Base-by-base conservation (phyloP, 2,797 vertebrate genomes). In the Catamblyrhynchus diadema region DNA sequence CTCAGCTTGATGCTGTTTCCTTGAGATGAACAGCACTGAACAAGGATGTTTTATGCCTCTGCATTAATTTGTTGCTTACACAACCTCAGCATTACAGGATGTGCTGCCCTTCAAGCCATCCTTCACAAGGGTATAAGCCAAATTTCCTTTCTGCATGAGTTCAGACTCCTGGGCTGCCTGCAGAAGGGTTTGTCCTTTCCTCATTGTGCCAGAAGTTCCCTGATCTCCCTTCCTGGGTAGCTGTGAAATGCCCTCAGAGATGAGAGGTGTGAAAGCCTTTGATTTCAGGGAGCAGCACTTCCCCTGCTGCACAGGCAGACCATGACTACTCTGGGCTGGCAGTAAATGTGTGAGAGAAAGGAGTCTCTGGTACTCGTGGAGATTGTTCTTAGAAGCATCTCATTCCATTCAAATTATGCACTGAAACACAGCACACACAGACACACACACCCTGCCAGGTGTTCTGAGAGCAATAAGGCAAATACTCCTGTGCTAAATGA, bases 161-260 rank as follows among this genome's bases (percentile, higher is more conserved):
- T 78, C 57, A 48, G 61, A 22, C 30, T 41, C 9, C 0, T 12
- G 0, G 0, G 28, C 65, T 73, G 14, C 33, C 30, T 50, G 37
- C 62, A 89, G 62, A 39, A 77, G 27, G 12, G 9, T 62, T 56
- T 9, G 5, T 21, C 33, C 37, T 61, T 47, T 54, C 75, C 62
- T 37, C 16, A 67, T 79, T 75, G 39, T 13, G 12, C n/a, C 20
- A 37, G 45, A 78, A 50, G 30, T 39, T 84, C 54, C 59, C 35
- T 15, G 35, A n/a, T 48, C 10, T 67, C 50, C 61, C 50, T 35
- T 56, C 7, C 35, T 25, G 35, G 15, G 15, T 17, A 79, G 44
- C 42, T 7, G 4, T 16, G 35, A 77, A 62, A 37, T 60, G 8
- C 12, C 14, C 39, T 73, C 67, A 42, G 35, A 54, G 48, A 32